Percentiles rank a stretch among this genome's conserved stretches.
These are phyloP conservation scores for Glossophaga mutica DNA, from an alignment of 2,797 vertebrate genomes.

Conservation along the genomic window DNA sequence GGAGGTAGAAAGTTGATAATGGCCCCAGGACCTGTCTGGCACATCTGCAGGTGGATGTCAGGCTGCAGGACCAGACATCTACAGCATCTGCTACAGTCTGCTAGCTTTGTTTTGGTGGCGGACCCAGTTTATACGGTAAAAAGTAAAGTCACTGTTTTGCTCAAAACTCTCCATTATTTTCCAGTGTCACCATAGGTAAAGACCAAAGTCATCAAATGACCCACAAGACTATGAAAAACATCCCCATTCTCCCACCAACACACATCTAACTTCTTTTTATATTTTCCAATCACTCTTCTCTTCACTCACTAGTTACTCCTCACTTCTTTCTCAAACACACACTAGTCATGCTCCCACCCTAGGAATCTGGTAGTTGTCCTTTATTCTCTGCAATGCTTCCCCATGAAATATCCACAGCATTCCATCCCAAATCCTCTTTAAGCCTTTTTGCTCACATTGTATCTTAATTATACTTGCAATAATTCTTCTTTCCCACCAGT, in stretches of 20 bases:
- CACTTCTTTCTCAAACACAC: background rate
- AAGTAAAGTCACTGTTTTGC: background rate
- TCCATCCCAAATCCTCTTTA: background rate
- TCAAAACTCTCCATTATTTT: background rate
- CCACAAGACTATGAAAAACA: background rate
- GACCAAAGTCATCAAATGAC: background rate
- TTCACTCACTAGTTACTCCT: background rate
- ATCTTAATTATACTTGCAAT: background rate
- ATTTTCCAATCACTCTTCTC: background rate
- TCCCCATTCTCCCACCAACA: background rate
- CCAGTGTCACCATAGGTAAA: background rate
- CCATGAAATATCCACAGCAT: rapidly evolving
- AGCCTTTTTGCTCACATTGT: background rate
- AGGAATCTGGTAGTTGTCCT: background rate
- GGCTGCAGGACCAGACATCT: background rate
- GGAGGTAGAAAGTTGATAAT: background rate
- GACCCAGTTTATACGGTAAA: background rate
- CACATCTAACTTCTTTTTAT: background rate
- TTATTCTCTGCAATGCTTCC: background rate
- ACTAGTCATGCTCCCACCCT: background rate
- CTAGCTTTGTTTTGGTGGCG: background rate
- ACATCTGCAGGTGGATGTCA: background rate
- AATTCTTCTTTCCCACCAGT: background rate
- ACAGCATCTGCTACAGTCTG: background rate
- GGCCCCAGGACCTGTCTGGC: background rate